Evolutionary conservation across 2,797 vertebrate species (phyloP).

Genomic region (Nannoperca obscura): DNA sequence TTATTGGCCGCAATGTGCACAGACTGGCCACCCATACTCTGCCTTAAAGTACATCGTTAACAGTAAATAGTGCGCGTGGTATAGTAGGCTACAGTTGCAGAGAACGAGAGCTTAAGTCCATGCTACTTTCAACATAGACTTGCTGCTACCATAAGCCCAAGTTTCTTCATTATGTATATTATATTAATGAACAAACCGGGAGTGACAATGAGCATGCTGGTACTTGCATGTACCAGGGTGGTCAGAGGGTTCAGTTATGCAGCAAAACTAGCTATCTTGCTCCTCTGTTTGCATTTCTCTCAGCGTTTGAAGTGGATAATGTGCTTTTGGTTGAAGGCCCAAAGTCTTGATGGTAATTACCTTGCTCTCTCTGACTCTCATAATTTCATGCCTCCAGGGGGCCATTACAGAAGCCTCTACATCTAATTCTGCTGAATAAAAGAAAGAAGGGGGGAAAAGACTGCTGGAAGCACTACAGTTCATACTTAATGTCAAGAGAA

Average conservation of each 20-base stretch:
- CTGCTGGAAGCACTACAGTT: slow-evolving; percentile 54
- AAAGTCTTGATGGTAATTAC: slow-evolving; percentile 81
- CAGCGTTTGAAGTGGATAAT: slow-evolving; percentile 77
- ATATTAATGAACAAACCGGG: not conserved
- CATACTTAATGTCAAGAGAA: slow-evolving; percentile 58
- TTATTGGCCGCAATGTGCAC: not conserved
- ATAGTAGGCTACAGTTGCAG: not conserved
- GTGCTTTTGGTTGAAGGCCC: slow-evolving; percentile 74
- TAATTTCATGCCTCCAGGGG: slow-evolving; percentile 78
- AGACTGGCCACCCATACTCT: not conserved
- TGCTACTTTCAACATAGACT: too few relatives aligned
- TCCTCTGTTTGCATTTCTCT: slow-evolving; percentile 68
- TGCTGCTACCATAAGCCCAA: not conserved
- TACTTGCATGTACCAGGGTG: not conserved
- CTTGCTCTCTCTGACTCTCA: slow-evolving; percentile 78
- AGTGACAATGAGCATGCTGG: not conserved
- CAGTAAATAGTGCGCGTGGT: not conserved
- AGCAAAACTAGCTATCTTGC: slow-evolving; percentile 41
- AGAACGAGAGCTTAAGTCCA: not conserved
- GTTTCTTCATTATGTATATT: not conserved
- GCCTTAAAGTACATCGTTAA: not conserved
- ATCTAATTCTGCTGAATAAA: slow-evolving; percentile 79
- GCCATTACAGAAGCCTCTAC: slow-evolving; percentile 76
- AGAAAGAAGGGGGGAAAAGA: slow-evolving; percentile 38
- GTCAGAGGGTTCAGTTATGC: slow-evolving; percentile 54